Base-by-base conservation (phyloP, 2,888 invertebrate species). In the Stenotaenia linearis region DNA sequence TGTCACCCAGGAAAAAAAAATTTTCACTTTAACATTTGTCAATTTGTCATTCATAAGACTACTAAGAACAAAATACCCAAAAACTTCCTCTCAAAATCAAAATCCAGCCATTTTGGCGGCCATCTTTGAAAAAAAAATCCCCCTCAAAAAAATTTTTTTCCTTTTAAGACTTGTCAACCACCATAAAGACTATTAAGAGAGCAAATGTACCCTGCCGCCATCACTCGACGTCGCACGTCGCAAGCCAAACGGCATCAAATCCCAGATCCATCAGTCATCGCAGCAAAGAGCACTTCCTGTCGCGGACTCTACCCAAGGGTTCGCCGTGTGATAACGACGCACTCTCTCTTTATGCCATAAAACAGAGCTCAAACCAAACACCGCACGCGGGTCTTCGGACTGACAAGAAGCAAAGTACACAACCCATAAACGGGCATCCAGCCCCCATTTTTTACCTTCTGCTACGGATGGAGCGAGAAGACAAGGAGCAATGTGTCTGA, bases 181-280 rank as follows among this genome's bases (percentile, higher is more conserved):
- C 15, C 7, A 56, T 18, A 18, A 15, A 23, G 23, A 1, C 56
- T 56, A 56, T 56, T 56, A 56, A 56, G 56, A 1, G 18, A 56
- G 56, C 56, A 18, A 56, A 37, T 37, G 37, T 37, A 15, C 37
- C 37, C 15, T 1, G 37, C 1, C 18, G 56, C 21, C 56, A 56
- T 56, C 56, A 45, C 6, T 45, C 45, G 5, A 4, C 3, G 45
- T 4, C 18, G 45, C 45, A 23, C n/a, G 23, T 56, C 56, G 2
- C 21, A 56, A 2, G 56, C 56, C 37, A 37, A 56, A 56, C 21
- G n/a, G 56, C 56, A 37, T 23, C 18, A 56, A 56, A 56, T 56
- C 56, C 56, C 56, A 56, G 56, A 56, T 56, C 56, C 56, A 56
- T 56, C 56, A 56, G 56, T 56, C 56, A 56, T 56, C 56, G 56